Conservation (phyloP, 2,113 vertebrate species). For the rabbit (Oryctolagus cuniculus) region mOryCun1.1 NC_091441.1:46645001-46645500, state of each 20-base stretch:
- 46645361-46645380: not conserved
- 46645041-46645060: slow-evolving; percentile 22
- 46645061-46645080: slow-evolving; percentile 72
- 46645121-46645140: slow-evolving; percentile 90
- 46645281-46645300: not conserved
- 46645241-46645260: slow-evolving; percentile 69
- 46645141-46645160: slow-evolving; percentile 84
- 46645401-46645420: slow-evolving; percentile 1
- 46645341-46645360: not conserved
- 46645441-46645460: not conserved
- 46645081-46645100: slow-evolving; percentile 92
- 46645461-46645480: not conserved
- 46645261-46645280: not conserved
- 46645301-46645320: slow-evolving; percentile 12
- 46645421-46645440: slow-evolving; percentile 12
- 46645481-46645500: not conserved
- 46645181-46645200: slow-evolving; percentile 89
- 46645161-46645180: slow-evolving; percentile 88
- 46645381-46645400: not conserved
- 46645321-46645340: not conserved
- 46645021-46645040: not conserved
- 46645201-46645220: slow-evolving; percentile 91
- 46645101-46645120: slow-evolving; percentile 86
- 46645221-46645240: slow-evolving; percentile 89
- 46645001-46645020: not conserved